Base-by-base conservation (phyloP, 2,797 vertebrate species). In the Heteromormyrus szaboi region DNA sequence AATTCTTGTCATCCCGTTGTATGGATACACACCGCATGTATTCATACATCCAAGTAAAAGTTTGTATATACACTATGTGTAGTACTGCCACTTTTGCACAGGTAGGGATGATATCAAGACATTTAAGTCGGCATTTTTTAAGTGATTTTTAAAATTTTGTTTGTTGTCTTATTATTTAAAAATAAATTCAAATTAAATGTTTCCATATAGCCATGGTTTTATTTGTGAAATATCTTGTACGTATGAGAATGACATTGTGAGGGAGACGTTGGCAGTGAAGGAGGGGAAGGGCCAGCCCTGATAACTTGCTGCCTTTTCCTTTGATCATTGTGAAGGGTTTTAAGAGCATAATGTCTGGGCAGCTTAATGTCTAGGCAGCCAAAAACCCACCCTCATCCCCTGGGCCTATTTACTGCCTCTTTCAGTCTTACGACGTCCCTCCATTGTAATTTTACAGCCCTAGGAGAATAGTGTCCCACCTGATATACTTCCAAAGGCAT, bases 91-190 rank as follows among this genome's bases (percentile, higher is more conserved):
- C 53, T 86, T 25, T 33, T 37, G 50, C 51, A 56, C 53, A 29
- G 54, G 59, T 51, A 54, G 59, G 48, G 59, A 53, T 14, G 72
- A 54, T 87, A 53, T 76, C n/a, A 54, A 72, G 83, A 85, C 88
- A 89, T 68, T 37, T 50, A 37, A 65, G 88, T 86, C 53, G 83
- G 85, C 68, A 41, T 90, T 83, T 94, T 94, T 89, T 86, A 88
- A 87, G 72, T 89, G 86, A 54, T 25, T 41, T 85, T 81, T 54
- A 68, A 12, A 89, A 89, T 89, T 89, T 86, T 89, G 83, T 89
- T 88, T 88, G 41, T 89, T 86, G 62, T 89, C 62, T 62, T 62
- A 72, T 86, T 89, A 85, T 89, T 89, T 89, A 56, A 29, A 89
- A 89, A 89, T 89, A 89, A 89, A 87, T 33, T 44, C 37, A 87